phyloP scores from a whole-genome alignment of 2,888 invertebrate species.

The Malacosoma neustria region DNA sequence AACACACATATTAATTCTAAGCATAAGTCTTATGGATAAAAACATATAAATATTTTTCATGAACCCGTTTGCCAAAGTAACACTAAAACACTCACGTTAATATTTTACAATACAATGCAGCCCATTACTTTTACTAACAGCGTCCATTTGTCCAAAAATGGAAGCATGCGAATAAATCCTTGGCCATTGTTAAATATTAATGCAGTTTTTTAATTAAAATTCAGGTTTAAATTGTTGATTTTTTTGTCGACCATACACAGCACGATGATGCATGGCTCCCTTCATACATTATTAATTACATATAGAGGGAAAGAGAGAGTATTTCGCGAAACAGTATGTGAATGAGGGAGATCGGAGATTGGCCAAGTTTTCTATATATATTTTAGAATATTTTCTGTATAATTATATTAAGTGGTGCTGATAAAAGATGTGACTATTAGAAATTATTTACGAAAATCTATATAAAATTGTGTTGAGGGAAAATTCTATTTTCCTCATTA shows the following conservation, averaged over 20 bases:
- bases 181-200: constrained; percentile 3
- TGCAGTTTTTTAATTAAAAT: constrained; percentile 17
- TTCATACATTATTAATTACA: constrained; percentile 66
- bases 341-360: constrained; percentile 23
- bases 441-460: background rate
- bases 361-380: constrained; percentile 28
- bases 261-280: constrained; percentile 51
- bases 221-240: constrained; percentile 17
- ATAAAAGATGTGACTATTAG: background rate
- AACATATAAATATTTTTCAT: too few relatives aligned
- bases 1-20: too few relatives aligned
- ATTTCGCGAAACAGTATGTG: constrained; percentile 9
- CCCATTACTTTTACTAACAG: background rate
- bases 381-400: constrained; percentile 12
- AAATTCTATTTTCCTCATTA: too few relatives aligned
- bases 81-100: background rate
- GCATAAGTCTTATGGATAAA: too few relatives aligned
- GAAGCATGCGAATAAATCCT: background rate
- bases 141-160: background rate
- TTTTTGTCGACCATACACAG: constrained; percentile 42
- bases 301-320: constrained; percentile 30
- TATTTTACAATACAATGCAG: background rate
- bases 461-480: too few relatives aligned
- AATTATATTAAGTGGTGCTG: background rate
- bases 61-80: background rate